Base-by-base conservation (phyloP, 2,888 invertebrate species). In the Callosobruchus maculatus region DNA sequence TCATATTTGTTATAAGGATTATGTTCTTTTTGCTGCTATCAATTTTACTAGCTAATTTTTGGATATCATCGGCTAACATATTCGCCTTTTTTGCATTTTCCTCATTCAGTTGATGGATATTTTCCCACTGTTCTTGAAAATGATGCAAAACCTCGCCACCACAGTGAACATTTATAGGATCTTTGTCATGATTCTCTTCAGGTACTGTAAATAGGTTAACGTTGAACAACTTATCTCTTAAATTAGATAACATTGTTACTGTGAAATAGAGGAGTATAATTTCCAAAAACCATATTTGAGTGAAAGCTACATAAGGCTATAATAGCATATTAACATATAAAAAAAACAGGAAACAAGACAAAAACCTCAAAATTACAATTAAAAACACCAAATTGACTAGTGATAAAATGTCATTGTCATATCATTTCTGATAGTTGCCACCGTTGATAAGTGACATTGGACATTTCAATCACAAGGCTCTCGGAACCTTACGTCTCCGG, bases 101-200 rank as follows among this genome's bases (percentile, higher is more conserved):
- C 80, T 94, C 93, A 0, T 93, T 92, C 75, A 91, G 88, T 77
- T 90, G 89, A 79, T 94, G 94, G 70, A 94, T 84, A 80, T 92
- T 90, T 21, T 89, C 90, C 94, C 94, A 95, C 77, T 92, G 88
- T 70, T 91, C 88, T 84, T 94, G 93, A 85, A 92, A 94, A 85
- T 92, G 91, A 77, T 91, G 90, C 71, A 94, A 85, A 76, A 94
- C 86, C 77, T 91, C 91, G 49, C 91, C 91, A 4, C 94, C 94
- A 79, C 93, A 93, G 82, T 91, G 90, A 72, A 88, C 87, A 84
- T 91, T 89, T 22, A 89, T 84, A 74, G 71, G 31, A 30, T 72
- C 71, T 70, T 78, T 76, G 70, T 74, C 74, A 26, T 71, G 73
- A 49, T 76, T 78, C 49, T 77, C 78, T 71, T 82, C 81, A 21